Base-by-base conservation (phyloP, 2,113 vertebrate species). In the Symphodus melops region DNA sequence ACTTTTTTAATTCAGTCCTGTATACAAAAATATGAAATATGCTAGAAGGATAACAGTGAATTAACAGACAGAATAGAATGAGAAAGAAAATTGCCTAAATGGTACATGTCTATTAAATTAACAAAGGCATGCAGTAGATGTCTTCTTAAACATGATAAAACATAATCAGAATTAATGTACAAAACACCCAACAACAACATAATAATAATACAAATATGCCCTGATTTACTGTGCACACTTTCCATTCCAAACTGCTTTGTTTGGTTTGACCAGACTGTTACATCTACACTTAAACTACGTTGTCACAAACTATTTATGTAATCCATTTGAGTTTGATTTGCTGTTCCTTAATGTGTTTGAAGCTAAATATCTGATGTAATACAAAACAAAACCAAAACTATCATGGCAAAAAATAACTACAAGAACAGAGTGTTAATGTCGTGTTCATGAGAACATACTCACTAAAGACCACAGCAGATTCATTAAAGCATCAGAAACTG, bases 401-500 rank as follows among this genome's bases (percentile, higher is more conserved):
- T 17, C 14, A 48, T 11, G 9, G 6, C 37, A 9, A 1, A 53
- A 36, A 13, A 68, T 5, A 33, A 33, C 28, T 5, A 33, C 28
- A 6, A 33, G 28, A 33, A 33, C 17, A 64, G 25, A 21, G 21
- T 61, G 51, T 4, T 59, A 3, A 64, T 60, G 66, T 72, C 23
- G 57, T 64, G 19, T 36, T 58, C n/a, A 77, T 16, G 41, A 61
- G 21, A 76, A 72, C 20, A 16, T 41, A 28, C 49, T 2, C 21
- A 60, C 14, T 23, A 39, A 42, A 75, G 2, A 62, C 49, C n/a
- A 17, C 1, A 5, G 16, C 9, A 17, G n/a, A 74, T 58, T 75
- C 53, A 79, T 77, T 76, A 65, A 65, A 62, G 39, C 82, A 72
- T 82, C 61, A 59, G 65, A 77, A 83, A 86, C 86, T 90, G 76